Base-by-base conservation (phyloP, 2,888 invertebrate genomes). In the Papilio elwesi region DNA sequence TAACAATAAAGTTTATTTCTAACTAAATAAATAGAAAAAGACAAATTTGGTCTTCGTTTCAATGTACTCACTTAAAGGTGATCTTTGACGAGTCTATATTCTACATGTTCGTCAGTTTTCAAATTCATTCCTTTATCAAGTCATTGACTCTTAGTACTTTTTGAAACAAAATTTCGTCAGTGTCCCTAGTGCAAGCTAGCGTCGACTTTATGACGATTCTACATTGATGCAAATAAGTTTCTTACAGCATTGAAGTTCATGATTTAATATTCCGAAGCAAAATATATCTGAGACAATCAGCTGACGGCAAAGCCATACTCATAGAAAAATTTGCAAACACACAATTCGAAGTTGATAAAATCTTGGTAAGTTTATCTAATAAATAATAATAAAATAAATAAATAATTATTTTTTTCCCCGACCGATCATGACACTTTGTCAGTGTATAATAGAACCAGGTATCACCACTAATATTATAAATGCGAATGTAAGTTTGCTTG, bases 241-340 rank as follows among this genome's bases (percentile, higher is more conserved):
- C 6, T 82, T 82, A 3, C 82, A 90, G 90, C 51, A 74, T 88
- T 13, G 79, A 82, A 77, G 59, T 83, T 10, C 74, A 79, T 16
- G 78, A 85, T 62, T 75, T 87, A 0, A 80, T 76, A n/a, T 68
- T 89, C 11, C 70, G 76, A 48, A 83, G 84, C 13, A 87, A 81
- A 76, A 38, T 87, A 8, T 82, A 80, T 75, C 71, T 90, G 16
- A 85, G 82, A 72, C 82, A 85, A 69, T 85, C 87, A 0, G 73
- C 77, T 6, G 79, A 85, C 74, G 80, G 81, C 10, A 83, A 83
- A 72, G 82, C 87, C 4, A 81, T 86, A 36, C 63, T 87, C 9
- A 75, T 90, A 16, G 82, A 85, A 12, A 83, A 76, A 73, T 76
- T 88, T 65, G 78, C 81, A 74, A 75, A 85, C 36, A 75, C 85